Percentiles rank a stretch among this genome's conserved stretches.
These are phyloP conservation scores for Balaeniceps rex DNA, from an alignment of 2,113 vertebrate species.

Conservation along the genomic window DNA sequence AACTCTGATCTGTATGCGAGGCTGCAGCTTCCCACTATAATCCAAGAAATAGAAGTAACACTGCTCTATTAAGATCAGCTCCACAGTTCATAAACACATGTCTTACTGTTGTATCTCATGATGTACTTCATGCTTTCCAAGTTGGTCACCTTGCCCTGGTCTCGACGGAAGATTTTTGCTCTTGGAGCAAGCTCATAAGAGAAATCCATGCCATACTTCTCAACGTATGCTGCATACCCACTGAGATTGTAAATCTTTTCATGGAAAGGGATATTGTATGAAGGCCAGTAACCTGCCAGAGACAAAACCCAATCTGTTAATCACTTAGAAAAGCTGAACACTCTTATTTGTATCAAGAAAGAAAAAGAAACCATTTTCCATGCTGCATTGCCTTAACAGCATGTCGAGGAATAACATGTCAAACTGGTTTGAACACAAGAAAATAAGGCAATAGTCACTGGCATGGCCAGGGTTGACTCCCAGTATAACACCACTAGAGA, in stretches of 20 bases:
- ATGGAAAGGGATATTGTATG: conserved; percentile 90
- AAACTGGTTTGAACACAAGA: neutral
- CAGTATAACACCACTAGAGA: neutral
- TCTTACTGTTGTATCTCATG: conserved; percentile 93
- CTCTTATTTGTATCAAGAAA: neutral
- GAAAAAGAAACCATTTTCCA: neutral
- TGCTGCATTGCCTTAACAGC: neutral
- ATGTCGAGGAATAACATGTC: neutral
- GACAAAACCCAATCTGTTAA: neutral
- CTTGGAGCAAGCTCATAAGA: conserved; percentile 88
- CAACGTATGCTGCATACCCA: conserved; percentile 77
- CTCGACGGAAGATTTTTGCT: conserved; percentile 91
- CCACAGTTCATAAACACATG: neutral
- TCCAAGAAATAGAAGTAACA: neutral
- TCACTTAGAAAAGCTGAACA: neutral
- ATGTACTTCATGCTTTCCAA: conserved; percentile 84
- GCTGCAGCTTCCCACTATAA: neutral
- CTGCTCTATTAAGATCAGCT: neutral
- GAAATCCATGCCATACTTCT: conserved; percentile 81
- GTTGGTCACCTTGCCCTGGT: conserved; percentile 81
- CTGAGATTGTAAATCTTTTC: conserved; percentile 84
- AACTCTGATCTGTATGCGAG: neutral
- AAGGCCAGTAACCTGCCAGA: conserved; percentile 87
- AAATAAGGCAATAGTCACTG: neutral
- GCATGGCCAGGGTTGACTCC: neutral